Evolutionary conservation across 2,113 vertebrate genomes (phyloP), one percentile per base, ranked within the genome.

Genomic region (Psittacula cyanocephala): DNA sequence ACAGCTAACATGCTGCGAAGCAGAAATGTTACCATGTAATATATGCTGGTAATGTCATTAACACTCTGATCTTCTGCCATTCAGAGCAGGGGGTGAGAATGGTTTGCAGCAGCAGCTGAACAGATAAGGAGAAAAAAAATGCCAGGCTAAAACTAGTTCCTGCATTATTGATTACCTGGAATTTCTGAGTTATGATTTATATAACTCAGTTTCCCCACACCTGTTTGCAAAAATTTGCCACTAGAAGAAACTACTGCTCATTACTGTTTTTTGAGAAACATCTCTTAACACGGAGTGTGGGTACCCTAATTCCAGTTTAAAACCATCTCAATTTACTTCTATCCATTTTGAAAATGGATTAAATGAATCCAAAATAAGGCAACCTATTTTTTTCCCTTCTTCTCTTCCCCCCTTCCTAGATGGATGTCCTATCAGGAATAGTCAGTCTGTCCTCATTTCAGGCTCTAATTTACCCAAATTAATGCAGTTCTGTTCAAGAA

Each of bases 401-500:
- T n/a, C 46, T 44, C 3, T 0, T 2, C 1, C 4, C 29, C 11
- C 4, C 1, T 11, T 9, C 20, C 24, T 13, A 28, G 8, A 44
- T 12, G 25, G 35, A 29, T 69, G 11, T 69, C 10, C 39, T 18
- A 65, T 27, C 3, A 90, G 33, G 33, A 85, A 79, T 11, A 69
- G 52, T 16, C 16, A 31, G 31, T 57, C 7, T 78, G 8, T 76
- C 83, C 31, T 83, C 14, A 49, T 46, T 37, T 91, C 20, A 24
- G 18, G 10, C 28, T 92, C 11, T 37, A 49, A 47, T 27, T 57
- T 63, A 39, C 6, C 12, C 44, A 84, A 86, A 90, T 46, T 12
- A 76, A 43, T 52, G 19, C 13, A 35, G 15, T 76, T 75, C 8
- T 68, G 4, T 63, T 77, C 4, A 18, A 55, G 59, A 78, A 46